These are phyloP conservation scores for Tetraneura akinire DNA, from an alignment of 1,140 invertebrate species.

Conservation along the genomic window DNA sequence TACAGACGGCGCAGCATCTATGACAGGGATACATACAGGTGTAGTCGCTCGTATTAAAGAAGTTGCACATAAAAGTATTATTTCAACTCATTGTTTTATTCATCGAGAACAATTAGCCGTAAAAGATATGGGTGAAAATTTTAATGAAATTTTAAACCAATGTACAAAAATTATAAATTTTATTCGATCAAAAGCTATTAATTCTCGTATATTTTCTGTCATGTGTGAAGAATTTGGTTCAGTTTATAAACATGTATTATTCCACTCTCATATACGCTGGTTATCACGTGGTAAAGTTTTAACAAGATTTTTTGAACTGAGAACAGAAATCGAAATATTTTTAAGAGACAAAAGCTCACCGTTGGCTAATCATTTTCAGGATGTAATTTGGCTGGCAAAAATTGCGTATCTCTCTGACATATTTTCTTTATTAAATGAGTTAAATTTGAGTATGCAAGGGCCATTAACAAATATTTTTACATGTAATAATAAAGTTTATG, in stretches of 20 bases:
- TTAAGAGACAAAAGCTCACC: background rate
- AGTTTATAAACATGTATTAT: background rate
- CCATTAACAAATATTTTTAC: background rate
- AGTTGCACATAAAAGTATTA: background rate
- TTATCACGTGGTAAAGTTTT: background rate
- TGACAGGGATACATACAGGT: background rate
- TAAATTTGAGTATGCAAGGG: background rate
- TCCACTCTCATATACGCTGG: background rate
- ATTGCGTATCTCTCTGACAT: background rate
- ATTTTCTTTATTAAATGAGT: background rate
- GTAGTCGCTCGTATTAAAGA: background rate
- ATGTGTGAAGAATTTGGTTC: slow-evolving; percentile 4
- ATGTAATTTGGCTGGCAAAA: background rate
- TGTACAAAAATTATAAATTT: slow-evolving; percentile 19
- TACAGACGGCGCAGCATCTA: slow-evolving; percentile 58
- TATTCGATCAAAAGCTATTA: slow-evolving; percentile 6
- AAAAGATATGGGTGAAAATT: background rate
- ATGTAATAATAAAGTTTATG: background rate
- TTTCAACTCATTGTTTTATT: background rate
- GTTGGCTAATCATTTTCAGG: background rate
- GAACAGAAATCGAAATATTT: background rate
- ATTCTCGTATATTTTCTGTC: background rate
- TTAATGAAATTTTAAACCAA: slow-evolving; percentile 14
- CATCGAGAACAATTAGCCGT: background rate
- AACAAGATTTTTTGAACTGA: background rate